Conservation (phyloP, 1,140 invertebrate species). For the Drosophila equinoxialis region DNA sequence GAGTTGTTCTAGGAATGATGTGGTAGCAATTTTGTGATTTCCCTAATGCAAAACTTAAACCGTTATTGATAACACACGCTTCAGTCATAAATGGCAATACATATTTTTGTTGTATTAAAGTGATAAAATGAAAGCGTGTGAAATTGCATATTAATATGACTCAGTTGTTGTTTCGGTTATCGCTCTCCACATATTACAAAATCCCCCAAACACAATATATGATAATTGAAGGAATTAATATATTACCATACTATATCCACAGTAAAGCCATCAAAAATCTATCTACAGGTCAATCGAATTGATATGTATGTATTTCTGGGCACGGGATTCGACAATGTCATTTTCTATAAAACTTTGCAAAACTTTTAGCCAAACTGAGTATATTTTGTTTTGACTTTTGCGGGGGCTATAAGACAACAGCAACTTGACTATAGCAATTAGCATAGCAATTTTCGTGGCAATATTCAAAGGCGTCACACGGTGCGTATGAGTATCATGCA, state of each 20-base stretch:
- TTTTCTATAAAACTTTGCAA: no score
- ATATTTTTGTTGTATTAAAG: not conserved
- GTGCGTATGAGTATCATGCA: constrained; percentile 69
- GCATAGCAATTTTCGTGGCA: constrained; percentile 40
- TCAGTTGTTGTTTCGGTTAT: not conserved
- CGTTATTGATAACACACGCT: not conserved
- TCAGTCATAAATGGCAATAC: constrained; percentile 2
- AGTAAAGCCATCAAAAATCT: not conserved
- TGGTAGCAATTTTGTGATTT: constrained; percentile 1
- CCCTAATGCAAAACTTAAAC: not conserved
- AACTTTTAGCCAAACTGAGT: not conserved
- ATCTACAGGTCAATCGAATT: constrained; percentile 29
- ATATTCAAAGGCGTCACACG: constrained; percentile 32
- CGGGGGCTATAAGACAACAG: not conserved
- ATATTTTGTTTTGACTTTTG: not conserved
- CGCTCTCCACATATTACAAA: not conserved
- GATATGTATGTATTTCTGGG: no score
- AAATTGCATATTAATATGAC: constrained; percentile 7
- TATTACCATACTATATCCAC: not conserved
- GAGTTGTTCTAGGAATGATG: not conserved
- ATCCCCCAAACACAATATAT: not conserved
- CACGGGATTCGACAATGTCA: no score
- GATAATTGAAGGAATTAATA: not conserved
- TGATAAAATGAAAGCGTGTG: constrained; percentile 42
- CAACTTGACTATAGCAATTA: constrained; percentile 46